Evolutionary conservation across 2,113 vertebrate genomes (phyloP), one percentile per base, ranked within the genome.

Genomic region (Daubentonia madagascariensis): DNA sequence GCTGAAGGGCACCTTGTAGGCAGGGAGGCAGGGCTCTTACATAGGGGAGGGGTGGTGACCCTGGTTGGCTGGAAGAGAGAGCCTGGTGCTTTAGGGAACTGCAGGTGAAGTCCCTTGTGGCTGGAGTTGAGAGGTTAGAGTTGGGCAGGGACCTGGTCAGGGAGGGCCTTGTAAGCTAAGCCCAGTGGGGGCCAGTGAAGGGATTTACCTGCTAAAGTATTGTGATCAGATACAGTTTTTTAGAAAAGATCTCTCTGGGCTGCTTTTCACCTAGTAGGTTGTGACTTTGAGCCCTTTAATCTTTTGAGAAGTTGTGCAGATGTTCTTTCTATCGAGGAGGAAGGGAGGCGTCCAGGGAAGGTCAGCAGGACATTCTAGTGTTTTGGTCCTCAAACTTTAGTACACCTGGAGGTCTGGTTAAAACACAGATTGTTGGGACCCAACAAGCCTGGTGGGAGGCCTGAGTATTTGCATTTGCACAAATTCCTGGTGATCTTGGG

Each of bases 231-330:
- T 85, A 63, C 0, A 1, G 1, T 28, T 76, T 96, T 81, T 50
- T 73, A 40, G 12, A 72, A 83, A 63, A 37, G 23, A 28, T 87
- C 84, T 92, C n/a, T 90, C 78, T 43, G 83, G 37, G 8, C 65
- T 81, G 28, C 25, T 52, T 85, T 91, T 94, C 70, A 73, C 32
- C 17, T 76, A 79, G 28, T 83, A 70, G 30, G 4, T 30, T 95
- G 52, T 91, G 75, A 67, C 81, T 97, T 91, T 22, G 48, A 76
- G 52, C 54, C 70, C 61, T 86, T 94, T 88, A 90, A 85, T 97
- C 59, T 96, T 96, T 93, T 57, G 85, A 94, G 88, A 96, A 76
- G 63, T 96, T 95, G 84, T 80, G 86, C 89, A 91, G 67, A 68
- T 89, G n/a, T 89, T 96, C 37, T 80, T 93, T 89, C 67, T 91